These are phyloP conservation scores for Knipowitschia caucasica DNA, from an alignment of 2,797 vertebrate genomes.

Conservation along the genomic window DNA sequence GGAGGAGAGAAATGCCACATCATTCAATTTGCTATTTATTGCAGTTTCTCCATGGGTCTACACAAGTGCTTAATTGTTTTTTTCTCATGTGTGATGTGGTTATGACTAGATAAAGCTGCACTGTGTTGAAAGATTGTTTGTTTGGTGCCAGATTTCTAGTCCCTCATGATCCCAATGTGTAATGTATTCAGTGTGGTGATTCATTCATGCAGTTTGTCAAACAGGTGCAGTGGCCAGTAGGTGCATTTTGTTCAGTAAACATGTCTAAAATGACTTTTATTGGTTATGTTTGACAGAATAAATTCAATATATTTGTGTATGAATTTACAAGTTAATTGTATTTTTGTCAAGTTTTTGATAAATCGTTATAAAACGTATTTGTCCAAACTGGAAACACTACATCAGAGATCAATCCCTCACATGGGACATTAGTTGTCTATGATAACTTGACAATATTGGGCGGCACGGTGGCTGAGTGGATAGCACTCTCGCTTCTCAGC, in stretches of 20 bases:
- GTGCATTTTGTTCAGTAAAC: slow-evolving; percentile 9
- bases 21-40: slow-evolving; percentile 63
- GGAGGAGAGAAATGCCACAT: slow-evolving; percentile 75
- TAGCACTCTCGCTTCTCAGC: too few relatives aligned
- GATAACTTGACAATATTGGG: too few relatives aligned
- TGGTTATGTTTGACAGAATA: not conserved
- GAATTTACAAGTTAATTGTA: too few relatives aligned
- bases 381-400: too few relatives aligned
- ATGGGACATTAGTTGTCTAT: too few relatives aligned
- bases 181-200: slow-evolving; percentile 15
- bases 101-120: slow-evolving; percentile 12
- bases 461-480: too few relatives aligned
- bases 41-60: slow-evolving; percentile 46
- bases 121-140: not conserved
- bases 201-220: slow-evolving; percentile 12
- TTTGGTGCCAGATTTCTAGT: not conserved
- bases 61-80: slow-evolving; percentile 40
- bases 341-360: too few relatives aligned
- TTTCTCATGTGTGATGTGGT: slow-evolving; percentile 14
- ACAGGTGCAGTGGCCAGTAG: slow-evolving; percentile 2
- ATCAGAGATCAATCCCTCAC: too few relatives aligned
- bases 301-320: not conserved
- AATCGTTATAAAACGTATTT: too few relatives aligned
- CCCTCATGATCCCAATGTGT: not conserved
- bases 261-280: slow-evolving; percentile 7